A percentile compares a stretch with the other conserved stretches of the same genome.
Conservation (phyloP, 2,888 invertebrate genomes). For the Pheosia gnoma region DNA sequence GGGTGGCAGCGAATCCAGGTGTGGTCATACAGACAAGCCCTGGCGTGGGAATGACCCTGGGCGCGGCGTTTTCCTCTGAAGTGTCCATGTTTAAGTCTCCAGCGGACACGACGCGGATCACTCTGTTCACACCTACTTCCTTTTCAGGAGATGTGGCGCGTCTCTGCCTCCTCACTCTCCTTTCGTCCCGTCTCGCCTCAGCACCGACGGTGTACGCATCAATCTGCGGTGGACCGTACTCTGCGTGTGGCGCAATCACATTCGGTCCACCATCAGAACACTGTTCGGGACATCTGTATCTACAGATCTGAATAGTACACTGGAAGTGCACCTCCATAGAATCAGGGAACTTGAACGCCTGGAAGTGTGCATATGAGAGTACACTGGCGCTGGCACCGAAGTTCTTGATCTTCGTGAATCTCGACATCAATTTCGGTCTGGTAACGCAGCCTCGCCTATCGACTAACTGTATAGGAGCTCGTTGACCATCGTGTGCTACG, state of each 20-base stretch:
- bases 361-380: conserved; percentile 96
- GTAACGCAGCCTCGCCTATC: conserved; percentile 97
- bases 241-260: conserved; percentile 82
- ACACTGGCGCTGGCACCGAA: conserved; percentile 97
- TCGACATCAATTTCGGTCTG: conserved; percentile 95
- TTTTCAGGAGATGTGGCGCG: conserved; percentile 87
- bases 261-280: conserved; percentile 88
- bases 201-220: conserved; percentile 83
- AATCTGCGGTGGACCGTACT: conserved; percentile 89
- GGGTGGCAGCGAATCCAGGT: conserved; percentile 94
- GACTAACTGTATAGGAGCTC: conserved; percentile 96
- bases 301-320: conserved; percentile 96
- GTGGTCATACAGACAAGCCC: conserved; percentile 96
- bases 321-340: conserved; percentile 98
- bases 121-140: conserved; percentile 94
- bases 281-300: conserved; percentile 96
- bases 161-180: conserved; percentile 87
- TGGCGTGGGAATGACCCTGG: conserved; percentile 86
- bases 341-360: conserved; percentile 97
- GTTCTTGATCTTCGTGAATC: conserved; percentile 97
- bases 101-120: conserved; percentile 95
- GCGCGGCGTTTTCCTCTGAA: conserved; percentile 86
- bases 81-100: conserved; percentile 93
- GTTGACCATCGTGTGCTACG: conserved; percentile 96
- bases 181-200: conserved; percentile 89